phyloP scores from a whole-genome alignment of 1,140 invertebrate species.

The Ectropis grisescens region DNA sequence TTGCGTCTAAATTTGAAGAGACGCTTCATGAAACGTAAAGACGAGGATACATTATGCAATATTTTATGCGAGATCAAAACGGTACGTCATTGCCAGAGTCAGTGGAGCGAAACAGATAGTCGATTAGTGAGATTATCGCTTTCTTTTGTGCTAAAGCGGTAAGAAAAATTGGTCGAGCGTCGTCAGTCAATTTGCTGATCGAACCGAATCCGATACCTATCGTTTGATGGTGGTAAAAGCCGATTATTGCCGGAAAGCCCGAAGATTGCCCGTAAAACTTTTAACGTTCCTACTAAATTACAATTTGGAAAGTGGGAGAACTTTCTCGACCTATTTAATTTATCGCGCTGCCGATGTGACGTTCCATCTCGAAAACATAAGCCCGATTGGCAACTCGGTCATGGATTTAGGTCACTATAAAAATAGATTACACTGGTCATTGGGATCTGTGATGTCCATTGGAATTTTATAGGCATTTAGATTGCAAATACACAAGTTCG shows the following conservation, averaged over 20 bases:
- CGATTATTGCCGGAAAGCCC: slow-evolving; percentile 19
- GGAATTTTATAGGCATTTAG: no score
- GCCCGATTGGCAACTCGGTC: not conserved
- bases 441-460: no score
- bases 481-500: no score
- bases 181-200: slow-evolving; percentile 16
- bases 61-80: no score
- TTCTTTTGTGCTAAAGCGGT: slow-evolving; percentile 9
- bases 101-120: not conserved
- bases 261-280: slow-evolving; percentile 31
- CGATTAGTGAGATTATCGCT: slow-evolving; percentile 12
- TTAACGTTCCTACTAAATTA: slow-evolving; percentile 30
- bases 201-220: slow-evolving; percentile 10
- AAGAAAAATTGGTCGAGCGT: slow-evolving; percentile 12
- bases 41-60: no score
- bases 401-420: no score
- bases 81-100: no score
- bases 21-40: no score
- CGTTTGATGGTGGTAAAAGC: slow-evolving; percentile 20
- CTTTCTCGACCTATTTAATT: slow-evolving; percentile 24
- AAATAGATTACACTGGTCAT: no score
- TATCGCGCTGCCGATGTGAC: slow-evolving; percentile 12
- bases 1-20: no score
- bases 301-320: slow-evolving; percentile 18
- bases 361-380: slow-evolving; percentile 9